phyloP scores from a whole-genome alignment of 2,797 vertebrate species.

The Denticeps clupeoides region DNA sequence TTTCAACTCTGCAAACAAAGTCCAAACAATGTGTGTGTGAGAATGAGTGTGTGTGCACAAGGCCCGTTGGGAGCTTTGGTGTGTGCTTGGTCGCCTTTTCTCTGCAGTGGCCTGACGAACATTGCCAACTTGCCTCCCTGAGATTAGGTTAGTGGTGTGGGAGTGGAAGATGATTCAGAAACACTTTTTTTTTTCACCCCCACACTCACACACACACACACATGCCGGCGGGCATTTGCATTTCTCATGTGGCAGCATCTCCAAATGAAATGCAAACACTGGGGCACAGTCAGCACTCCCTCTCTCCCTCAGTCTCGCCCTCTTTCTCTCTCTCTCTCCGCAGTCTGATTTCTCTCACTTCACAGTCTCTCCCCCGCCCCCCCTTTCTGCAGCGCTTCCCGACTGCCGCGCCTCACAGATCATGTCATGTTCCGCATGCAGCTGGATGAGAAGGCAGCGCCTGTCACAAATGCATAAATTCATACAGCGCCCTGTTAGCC shows the following conservation, averaged over 20 bases:
- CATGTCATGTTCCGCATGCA: conserved; percentile 1
- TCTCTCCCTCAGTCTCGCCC: background rate
- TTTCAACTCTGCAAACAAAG: conserved; percentile 55
- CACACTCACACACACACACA: background rate
- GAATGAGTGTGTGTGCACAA: conserved; percentile 21
- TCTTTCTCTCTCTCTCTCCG: background rate
- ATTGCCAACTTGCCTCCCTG: conserved; percentile 36
- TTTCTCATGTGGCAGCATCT: conserved; percentile 7
- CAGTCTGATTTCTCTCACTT: conserved; percentile 8
- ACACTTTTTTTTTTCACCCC: conserved; percentile 21
- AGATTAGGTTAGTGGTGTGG: conserved; percentile 35
- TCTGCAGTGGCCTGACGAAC: conserved; percentile 32
- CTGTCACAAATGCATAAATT: conserved; percentile 3
- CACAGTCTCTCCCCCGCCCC: conserved; percentile 11
- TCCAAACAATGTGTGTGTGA: conserved; percentile 17
- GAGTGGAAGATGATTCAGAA: conserved; percentile 17
- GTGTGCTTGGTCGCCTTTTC: conserved; percentile 31
- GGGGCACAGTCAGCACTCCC: background rate
- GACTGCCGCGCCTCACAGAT: conserved; percentile 5
- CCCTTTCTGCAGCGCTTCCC: conserved; percentile 4
- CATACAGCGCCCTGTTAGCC: background rate
- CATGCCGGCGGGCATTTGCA: conserved; percentile 10
- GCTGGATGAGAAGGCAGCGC: background rate
- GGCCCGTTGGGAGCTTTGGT: conserved; percentile 8
- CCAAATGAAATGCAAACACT: conserved; percentile 13